Evolutionary conservation across 2,797 vertebrate genomes (phyloP), one percentile per base, ranked within the genome.

Genomic region (Miichthys miiuy): DNA sequence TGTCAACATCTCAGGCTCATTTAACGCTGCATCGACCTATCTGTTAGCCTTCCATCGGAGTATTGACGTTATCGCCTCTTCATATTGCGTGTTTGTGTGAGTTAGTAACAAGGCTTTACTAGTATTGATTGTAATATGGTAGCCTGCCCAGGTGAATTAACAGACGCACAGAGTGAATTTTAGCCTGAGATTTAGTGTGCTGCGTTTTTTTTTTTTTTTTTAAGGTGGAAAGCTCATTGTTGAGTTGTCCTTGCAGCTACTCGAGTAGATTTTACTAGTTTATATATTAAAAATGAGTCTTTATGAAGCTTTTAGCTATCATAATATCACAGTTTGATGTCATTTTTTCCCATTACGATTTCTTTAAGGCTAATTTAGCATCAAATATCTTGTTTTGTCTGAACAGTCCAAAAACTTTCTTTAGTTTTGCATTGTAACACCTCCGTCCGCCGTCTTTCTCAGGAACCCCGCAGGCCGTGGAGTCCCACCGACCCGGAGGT

Each of bases 381-480:
- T 57, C 11, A 23, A 0, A 50, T 16, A 58, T 14, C 27, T 72
- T 63, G 30, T 27, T 52, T 52, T 42, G 42, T 60, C 42, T 30
- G 18, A 70, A 34, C 27, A 56, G 30, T 51, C 13, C 20, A 52
- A 30, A 38, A 38, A 9, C 34, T 9, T 1, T 38, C 8, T 38
- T 38, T 38, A 38, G 34, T 38, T 9, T 38, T 38, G 34, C 34
- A 38, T 38, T 2, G 12, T 57, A 55, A 70, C 34, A 18, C 27
- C 51, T 11, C 1, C 2, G 0, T 62, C 14, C 18, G 11, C 30
- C 3, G 0, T 76, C 47, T 80, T 57, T 16, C 0, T 21, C 41
- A 95, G 94, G 95, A 96, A 34, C 85, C 92, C 5, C 94, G 89
- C 85, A 85, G 94, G 47, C 93, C 94, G 2, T 96, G 95, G 95